phyloP scores from a whole-genome alignment of 2,113 vertebrate species.

The Mionectes macconnelli region DNA sequence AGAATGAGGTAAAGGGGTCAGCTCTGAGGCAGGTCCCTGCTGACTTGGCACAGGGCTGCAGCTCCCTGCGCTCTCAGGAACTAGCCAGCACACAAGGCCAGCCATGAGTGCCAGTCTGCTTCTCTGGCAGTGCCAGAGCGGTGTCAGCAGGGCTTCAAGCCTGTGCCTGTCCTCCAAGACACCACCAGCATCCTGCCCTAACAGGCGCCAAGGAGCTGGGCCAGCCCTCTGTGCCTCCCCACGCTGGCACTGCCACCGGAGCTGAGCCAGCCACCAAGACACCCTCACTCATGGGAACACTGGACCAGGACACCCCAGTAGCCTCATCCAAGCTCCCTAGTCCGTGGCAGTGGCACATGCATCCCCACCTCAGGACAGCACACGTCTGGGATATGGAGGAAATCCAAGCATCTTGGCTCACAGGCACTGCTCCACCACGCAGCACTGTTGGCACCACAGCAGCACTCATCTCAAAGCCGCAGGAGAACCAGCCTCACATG shows the following conservation, averaged over 20 bases:
- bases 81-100: neutral
- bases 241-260: fast-evolving
- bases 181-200: neutral
- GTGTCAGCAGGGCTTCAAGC: neutral
- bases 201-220: neutral
- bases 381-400: neutral
- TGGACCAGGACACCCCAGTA: neutral
- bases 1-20: neutral
- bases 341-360: fast-evolving
- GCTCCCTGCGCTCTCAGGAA: neutral
- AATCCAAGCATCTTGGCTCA: neutral
- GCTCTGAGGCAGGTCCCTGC: neutral
- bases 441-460: neutral
- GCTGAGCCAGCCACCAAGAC: neutral
- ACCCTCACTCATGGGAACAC: fast-evolving
- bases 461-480: neutral
- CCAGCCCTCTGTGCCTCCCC: neutral
- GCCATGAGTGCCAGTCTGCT: neutral
- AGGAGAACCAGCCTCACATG: fast-evolving
- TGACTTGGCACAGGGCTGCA: neutral
- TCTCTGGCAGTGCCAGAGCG: neutral
- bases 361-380: neutral
- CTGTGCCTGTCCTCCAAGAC: neutral
- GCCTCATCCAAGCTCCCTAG: neutral
- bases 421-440: neutral